Percentiles rank a stretch among this genome's conserved stretches.
Evolutionary conservation across 2,888 invertebrate genomes (phyloP).

Genomic region (Eristalis pertinax): DNA sequence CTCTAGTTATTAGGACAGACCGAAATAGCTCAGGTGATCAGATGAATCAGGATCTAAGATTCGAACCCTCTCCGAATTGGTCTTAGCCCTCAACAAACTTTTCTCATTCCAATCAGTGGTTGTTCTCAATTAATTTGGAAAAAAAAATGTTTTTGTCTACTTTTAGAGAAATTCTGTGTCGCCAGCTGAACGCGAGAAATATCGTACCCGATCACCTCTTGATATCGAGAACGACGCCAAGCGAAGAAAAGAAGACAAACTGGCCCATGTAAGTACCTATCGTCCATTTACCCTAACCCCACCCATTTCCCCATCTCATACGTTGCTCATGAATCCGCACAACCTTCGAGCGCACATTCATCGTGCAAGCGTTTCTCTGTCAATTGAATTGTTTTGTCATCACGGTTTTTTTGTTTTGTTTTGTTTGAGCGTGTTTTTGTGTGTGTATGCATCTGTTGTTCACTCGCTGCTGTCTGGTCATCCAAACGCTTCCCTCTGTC

Average conservation of each 20-base stretch:
- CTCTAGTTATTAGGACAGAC: no score
- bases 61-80: no score
- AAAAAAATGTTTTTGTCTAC: slow-evolving; percentile 46
- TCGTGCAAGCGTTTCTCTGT: slow-evolving; percentile 53
- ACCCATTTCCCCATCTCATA: slow-evolving; percentile 27
- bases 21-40: no score
- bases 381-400: neutral
- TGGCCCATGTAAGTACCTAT: slow-evolving; percentile 88
- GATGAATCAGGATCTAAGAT: no score
- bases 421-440: neutral
- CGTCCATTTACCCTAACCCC: slow-evolving; percentile 17
- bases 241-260: slow-evolving; percentile 93
- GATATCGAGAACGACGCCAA: slow-evolving; percentile 89
- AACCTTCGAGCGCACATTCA: slow-evolving; percentile 1
- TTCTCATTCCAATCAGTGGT: neutral
- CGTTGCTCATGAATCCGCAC: slow-evolving; percentile 16
- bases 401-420: neutral
- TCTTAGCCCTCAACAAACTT: neutral
- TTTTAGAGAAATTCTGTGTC: slow-evolving; percentile 90
- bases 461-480: no score
- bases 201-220: slow-evolving; percentile 89
- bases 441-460: neutral
- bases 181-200: slow-evolving; percentile 91
- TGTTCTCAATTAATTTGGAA: slow-evolving; percentile 37
- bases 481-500: no score